Percentiles rank a stretch among this genome's conserved stretches.
Conservation (phyloP, 2,797 vertebrate species). For the Sebastiscus albofasciatus region DNA sequence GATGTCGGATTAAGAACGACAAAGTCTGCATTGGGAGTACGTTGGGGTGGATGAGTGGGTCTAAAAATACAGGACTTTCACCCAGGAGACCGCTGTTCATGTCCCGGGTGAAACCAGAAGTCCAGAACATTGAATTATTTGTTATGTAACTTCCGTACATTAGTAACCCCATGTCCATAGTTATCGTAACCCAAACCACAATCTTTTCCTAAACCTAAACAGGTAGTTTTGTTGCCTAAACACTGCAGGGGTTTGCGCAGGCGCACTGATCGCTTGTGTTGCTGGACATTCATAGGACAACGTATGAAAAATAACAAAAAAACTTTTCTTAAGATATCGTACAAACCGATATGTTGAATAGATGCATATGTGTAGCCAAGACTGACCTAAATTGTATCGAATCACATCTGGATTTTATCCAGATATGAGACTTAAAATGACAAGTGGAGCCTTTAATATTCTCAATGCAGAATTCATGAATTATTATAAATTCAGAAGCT, state of each 20-base stretch:
- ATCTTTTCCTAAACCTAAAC: not conserved
- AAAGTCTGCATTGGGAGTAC: not conserved
- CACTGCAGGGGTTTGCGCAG: not conserved
- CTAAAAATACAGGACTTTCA: not conserved
- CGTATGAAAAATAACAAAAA: not conserved
- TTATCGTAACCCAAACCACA: not conserved
- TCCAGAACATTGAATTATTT: not conserved
- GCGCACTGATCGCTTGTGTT: not conserved
- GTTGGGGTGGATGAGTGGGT: not conserved
- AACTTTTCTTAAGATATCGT: not conserved
- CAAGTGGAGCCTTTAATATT: too few species aligned
- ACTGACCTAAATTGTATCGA: not conserved
- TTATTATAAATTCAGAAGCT: not conserved
- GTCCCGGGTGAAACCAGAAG: not conserved
- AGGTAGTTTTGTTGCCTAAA: not conserved
- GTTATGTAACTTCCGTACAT: not conserved
- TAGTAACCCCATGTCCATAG: not conserved
- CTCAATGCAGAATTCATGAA: too few species aligned
- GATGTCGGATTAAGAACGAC: not conserved
- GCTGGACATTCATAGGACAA: not conserved
- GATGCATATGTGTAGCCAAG: not conserved
- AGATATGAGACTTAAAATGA: not conserved
- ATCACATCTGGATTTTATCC: not conserved
- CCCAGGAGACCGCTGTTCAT: not conserved
- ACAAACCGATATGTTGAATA: not conserved